Conservation (phyloP, 2,888 invertebrate species). For the Acleris literana region DNA sequence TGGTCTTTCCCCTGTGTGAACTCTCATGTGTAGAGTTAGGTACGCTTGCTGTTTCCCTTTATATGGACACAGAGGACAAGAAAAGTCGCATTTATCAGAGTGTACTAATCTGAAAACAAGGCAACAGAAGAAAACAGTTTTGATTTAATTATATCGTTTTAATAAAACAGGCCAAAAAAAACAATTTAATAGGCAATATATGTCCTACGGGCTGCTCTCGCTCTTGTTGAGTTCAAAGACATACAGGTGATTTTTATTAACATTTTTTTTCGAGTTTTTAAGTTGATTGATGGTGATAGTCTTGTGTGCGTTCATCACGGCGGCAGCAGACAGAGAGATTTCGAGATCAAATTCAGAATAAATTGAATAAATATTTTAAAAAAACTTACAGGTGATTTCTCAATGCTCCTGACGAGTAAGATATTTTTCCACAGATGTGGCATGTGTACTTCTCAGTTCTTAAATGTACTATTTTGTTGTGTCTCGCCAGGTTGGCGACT, state of each 20-base stretch:
- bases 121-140: too few species aligned
- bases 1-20: constrained; percentile 45
- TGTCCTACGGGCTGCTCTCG: too few species aligned
- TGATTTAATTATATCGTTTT: too few species aligned
- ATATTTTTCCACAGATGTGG: constrained; percentile 46
- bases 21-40: constrained; percentile 45
- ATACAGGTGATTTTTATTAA: too few species aligned
- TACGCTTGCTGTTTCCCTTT: constrained; percentile 46
- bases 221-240: too few species aligned
- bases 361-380: neutral
- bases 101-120: constrained; percentile 41
- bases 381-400: constrained; percentile 42
- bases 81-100: constrained; percentile 41
- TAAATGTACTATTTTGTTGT: constrained; percentile 42
- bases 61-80: constrained; percentile 45
- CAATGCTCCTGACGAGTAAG: constrained; percentile 42
- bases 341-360: neutral
- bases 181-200: too few species aligned
- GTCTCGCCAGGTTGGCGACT: constrained; percentile 41
- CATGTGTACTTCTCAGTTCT: constrained; percentile 42
- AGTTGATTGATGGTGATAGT: too few species aligned
- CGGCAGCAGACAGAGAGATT: too few species aligned
- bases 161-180: too few species aligned
- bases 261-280: too few species aligned
- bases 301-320: too few species aligned